A percentile compares a stretch with the other conserved stretches of the same genome.
Conservation (phyloP, 2,888 invertebrate genomes). For the Netelia melanura region DNA sequence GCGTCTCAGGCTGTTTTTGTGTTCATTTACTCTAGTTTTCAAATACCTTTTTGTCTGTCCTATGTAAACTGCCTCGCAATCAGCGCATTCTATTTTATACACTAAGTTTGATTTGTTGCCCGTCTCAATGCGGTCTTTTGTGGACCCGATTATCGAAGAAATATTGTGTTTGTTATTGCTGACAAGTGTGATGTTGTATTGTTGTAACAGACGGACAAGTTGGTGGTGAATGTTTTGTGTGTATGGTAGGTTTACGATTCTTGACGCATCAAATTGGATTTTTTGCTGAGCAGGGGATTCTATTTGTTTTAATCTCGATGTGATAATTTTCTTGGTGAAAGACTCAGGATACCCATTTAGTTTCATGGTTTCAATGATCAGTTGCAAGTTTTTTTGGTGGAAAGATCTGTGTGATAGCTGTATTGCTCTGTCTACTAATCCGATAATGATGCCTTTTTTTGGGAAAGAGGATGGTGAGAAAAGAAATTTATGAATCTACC, state of each 20-base stretch:
- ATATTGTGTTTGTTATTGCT: background rate
- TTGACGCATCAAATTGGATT: background rate
- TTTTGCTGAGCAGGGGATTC: background rate
- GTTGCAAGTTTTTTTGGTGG: background rate
- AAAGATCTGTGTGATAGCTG: background rate
- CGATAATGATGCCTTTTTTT: background rate
- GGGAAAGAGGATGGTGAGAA: too few relatives aligned
- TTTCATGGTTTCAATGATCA: background rate
- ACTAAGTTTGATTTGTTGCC: background rate
- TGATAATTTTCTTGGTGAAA: background rate
- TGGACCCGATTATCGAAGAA: background rate
- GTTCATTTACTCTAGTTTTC: background rate
- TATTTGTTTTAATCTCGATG: background rate
- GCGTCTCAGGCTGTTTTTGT: background rate
- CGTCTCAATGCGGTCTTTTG: background rate
- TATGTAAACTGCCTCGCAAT: background rate
- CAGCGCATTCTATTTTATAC: background rate
- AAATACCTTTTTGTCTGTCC: too few relatives aligned
- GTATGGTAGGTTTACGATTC: background rate
- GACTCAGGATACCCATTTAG: background rate
- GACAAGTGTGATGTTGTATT: background rate
- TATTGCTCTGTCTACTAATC: background rate
- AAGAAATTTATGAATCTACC: too few relatives aligned
- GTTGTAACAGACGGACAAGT: background rate
- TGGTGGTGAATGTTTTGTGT: background rate